Evolutionary conservation across 35 echinoderm and acorn worm genomes (phyloP).

Genomic region (Apostichopus parvimensis): DNA sequence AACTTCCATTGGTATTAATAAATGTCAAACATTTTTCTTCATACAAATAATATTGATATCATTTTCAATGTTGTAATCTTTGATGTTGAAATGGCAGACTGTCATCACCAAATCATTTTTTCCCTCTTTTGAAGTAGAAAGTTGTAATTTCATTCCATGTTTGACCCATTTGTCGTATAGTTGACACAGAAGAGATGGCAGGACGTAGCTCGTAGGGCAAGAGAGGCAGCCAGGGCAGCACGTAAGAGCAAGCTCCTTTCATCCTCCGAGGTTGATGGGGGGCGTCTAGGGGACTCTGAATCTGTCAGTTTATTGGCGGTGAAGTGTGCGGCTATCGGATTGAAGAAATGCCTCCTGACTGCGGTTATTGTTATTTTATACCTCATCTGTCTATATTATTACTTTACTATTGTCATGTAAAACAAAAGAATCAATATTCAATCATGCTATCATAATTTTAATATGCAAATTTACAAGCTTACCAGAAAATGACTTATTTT

Average conservation of each 20-base stretch:
- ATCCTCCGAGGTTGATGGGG: not conserved
- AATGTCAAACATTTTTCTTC: too few relatives aligned
- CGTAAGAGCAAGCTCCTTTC: constrained; percentile 11
- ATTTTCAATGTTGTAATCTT: too few relatives aligned
- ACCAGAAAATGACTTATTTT: too few relatives aligned
- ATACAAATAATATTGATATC: too few relatives aligned
- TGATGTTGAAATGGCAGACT: too few relatives aligned
- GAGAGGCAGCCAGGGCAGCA: constrained; percentile 30
- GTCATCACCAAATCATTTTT: too few relatives aligned
- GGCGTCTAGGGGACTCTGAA: constrained; percentile 1
- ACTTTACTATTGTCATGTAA: constrained; percentile 35
- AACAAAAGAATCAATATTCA: not conserved
- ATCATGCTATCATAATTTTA: not conserved
- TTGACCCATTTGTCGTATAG: not conserved
- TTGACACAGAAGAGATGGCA: constrained; percentile 33
- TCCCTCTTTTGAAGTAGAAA: too few relatives aligned
- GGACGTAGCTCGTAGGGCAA: constrained; percentile 16
- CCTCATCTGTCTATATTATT: constrained; percentile 37
- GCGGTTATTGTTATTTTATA: constrained; percentile 3
- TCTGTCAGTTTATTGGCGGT: constrained; percentile 4
- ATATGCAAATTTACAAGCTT: not conserved
- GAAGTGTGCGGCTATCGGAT: not conserved
- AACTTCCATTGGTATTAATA: too few relatives aligned
- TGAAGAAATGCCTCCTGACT: not conserved
- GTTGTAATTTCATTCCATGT: too few relatives aligned